Evolutionary conservation across 1,140 invertebrate genomes (phyloP).

Genomic region (Pissodes strobi): DNA sequence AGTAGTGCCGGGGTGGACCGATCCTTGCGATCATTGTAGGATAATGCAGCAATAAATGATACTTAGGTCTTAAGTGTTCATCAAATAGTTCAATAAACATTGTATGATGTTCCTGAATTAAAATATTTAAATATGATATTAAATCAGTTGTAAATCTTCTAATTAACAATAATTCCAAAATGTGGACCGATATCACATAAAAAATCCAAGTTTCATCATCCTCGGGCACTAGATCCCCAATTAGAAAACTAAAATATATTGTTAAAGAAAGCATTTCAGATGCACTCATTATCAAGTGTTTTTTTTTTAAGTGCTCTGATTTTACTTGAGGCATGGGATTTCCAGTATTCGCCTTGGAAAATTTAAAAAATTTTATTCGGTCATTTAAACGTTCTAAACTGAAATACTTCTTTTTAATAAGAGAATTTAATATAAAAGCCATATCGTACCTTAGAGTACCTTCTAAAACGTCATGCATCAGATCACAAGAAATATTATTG

Average conservation of each 20-base stretch:
- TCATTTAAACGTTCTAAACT: conserved; percentile 43
- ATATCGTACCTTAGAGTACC: conserved; percentile 47
- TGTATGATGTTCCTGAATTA: conserved; percentile 37
- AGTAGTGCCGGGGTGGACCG: conserved; percentile 38
- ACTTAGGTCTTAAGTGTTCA: conserved; percentile 41
- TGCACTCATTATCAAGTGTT: conserved; percentile 42
- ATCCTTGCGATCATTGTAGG: conserved; percentile 31
- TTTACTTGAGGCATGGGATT: conserved; percentile 15
- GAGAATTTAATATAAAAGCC: conserved; percentile 44
- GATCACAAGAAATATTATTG: conserved; percentile 51
- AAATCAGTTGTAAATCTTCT: conserved; percentile 1
- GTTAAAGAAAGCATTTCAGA: conserved; percentile 49
- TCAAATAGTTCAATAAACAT: conserved; percentile 30
- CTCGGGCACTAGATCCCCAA: conserved; percentile 45
- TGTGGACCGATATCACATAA: conserved; percentile 27
- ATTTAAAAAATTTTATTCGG: conserved; percentile 34
- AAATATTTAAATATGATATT: conserved; percentile 27
- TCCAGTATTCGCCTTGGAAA: background rate
- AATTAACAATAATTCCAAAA: conserved; percentile 18
- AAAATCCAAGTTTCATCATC: conserved; percentile 41
- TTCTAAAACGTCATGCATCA: conserved; percentile 46
- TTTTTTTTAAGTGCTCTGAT: conserved; percentile 23
- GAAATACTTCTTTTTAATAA: conserved; percentile 50
- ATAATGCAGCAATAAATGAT: conserved; percentile 48
- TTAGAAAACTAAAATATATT: conserved; percentile 44